phyloP scores from a whole-genome alignment of 2,797 vertebrate species.

The Gallinago nigripennis region DNA sequence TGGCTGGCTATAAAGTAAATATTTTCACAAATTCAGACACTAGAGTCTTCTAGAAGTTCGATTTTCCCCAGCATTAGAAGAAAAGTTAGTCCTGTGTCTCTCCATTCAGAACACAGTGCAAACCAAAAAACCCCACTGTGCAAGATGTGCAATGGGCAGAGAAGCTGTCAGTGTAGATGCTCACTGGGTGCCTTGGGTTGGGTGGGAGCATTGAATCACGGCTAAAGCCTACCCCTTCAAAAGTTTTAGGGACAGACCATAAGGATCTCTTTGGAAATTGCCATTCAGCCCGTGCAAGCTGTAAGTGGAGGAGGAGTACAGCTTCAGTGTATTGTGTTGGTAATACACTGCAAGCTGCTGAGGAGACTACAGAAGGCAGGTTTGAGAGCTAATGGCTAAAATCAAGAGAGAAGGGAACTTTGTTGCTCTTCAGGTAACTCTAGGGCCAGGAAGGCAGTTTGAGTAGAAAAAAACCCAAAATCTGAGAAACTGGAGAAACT shows the following conservation, averaged over 20 bases:
- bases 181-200: accelerated
- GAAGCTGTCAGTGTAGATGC: background rate
- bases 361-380: background rate
- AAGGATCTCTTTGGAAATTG: background rate
- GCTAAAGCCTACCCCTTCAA: background rate
- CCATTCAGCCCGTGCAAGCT: background rate
- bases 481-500: background rate
- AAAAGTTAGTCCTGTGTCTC: too few relatives aligned
- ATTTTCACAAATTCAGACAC: too few relatives aligned
- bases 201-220: background rate
- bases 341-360: background rate
- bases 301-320: background rate
- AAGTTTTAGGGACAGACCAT: background rate
- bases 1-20: too few relatives aligned
- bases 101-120: too few relatives aligned
- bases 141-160: accelerated
- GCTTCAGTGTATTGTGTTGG: background rate
- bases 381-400: background rate
- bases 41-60: too few relatives aligned
- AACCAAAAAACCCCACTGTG: accelerated
- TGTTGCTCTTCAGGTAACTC: background rate
- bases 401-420: background rate
- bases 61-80: too few relatives aligned
- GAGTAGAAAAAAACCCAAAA: background rate
- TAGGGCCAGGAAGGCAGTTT: too few relatives aligned